A percentile compares a stretch with the other conserved stretches of the same genome.
These are phyloP conservation scores for Vanessa cardui DNA, from an alignment of 2,888 invertebrate genomes.

Conservation along the genomic window DNA sequence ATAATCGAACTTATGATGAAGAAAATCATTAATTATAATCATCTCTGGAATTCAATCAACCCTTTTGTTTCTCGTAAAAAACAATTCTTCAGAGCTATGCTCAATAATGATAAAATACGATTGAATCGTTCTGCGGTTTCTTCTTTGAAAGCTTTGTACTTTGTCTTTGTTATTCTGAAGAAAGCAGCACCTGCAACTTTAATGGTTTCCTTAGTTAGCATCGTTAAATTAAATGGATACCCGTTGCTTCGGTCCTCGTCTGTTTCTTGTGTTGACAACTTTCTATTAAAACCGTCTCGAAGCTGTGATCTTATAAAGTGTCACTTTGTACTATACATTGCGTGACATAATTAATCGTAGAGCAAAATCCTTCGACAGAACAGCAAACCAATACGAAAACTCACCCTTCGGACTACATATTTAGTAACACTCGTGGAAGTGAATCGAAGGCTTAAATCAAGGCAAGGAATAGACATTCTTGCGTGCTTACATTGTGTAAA, in stretches of 20 bases:
- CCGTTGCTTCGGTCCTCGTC: not conserved
- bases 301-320: too few species aligned
- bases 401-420: too few species aligned
- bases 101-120: slow-evolving; percentile 10
- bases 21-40: not conserved
- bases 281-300: not conserved
- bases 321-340: too few species aligned
- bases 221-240: slow-evolving; percentile 3
- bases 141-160: slow-evolving; percentile 9
- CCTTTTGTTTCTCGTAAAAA: slow-evolving; percentile 4
- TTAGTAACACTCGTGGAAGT: too few species aligned
- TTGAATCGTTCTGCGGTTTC: slow-evolving; percentile 15
- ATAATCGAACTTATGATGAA: not conserved
- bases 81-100: slow-evolving; percentile 11
- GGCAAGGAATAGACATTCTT: too few species aligned
- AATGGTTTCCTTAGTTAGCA: slow-evolving; percentile 15
- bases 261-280: not conserved
- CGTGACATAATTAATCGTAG: too few species aligned
- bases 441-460: too few species aligned
- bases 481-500: too few species aligned
- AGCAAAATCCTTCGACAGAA: too few species aligned
- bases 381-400: too few species aligned
- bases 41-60: slow-evolving; percentile 18
- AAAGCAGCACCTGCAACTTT: not conserved
- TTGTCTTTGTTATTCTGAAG: slow-evolving; percentile 13